Evolutionary conservation across 92 coral and sea anemone species (phyloP), one percentile per base, ranked within the genome.

Genomic region (Phenganax subtilis): DNA sequence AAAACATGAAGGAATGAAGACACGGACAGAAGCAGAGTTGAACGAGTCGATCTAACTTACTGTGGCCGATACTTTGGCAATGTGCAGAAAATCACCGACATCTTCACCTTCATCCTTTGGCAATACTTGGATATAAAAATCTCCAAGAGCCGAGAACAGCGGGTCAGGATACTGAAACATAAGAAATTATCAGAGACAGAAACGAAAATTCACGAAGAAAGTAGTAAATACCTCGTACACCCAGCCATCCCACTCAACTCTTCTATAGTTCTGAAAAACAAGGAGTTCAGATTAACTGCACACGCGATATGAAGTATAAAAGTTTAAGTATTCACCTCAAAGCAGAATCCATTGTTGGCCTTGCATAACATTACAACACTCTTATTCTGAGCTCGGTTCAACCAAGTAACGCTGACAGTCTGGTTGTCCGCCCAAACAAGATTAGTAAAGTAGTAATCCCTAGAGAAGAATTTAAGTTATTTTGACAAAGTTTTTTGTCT

Each of bases 381-480:
- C 16, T 72, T n/a, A 66, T 87, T 85, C 80, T 94, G 98, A 20
- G 87, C 89, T 51, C 98, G 76, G 85, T 94, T 92, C 57, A 89
- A 67, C 98, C 98, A 92, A 9, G 89, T 82, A 14, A 94, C 87
- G 71, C 86, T 52, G 14, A 91, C 89, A 17, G 57, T 66, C 44
- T 85, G 51, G 16, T 79, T 85, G 70, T 87, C 82, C n/a, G 85
- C 77, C 98, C 98, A 94, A 37, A 87, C 96, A 73, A 94, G 85
- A 51, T 91, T 92, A 59, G 93, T 88, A 57, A 89, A 88, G 85
- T 94, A 94, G 71, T 90, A 92, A 71, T 94, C 96, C 16, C 98
- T 94, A 72, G 16, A 47, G 58, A 72, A 56, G 28, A 51, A 51
- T 44, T 30, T 52, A 69, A 69, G 1, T 7, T 11, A 10, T 15